Evolutionary conservation across 1,140 invertebrate genomes (phyloP).

Genomic region (Drosophila grimshawi): DNA sequence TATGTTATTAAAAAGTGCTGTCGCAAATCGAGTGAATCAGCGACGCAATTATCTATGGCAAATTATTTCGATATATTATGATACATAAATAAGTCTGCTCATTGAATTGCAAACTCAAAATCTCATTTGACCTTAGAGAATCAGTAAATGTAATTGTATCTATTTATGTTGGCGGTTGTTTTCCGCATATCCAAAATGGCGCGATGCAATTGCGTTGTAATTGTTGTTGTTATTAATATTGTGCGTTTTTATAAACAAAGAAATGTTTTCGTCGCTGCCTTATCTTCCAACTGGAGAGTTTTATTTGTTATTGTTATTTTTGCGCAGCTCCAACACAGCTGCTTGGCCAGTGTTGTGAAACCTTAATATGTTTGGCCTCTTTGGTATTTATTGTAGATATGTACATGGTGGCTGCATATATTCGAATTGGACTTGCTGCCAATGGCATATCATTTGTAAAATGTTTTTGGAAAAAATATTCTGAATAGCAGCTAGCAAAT

Average conservation of each 20-base stretch:
- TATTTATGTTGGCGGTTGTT: neutral
- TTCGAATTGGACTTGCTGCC: neutral
- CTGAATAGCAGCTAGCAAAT: too few species aligned
- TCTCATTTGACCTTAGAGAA: slow-evolving; percentile 45
- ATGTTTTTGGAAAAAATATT: too few species aligned
- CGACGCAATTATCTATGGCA: neutral
- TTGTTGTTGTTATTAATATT: slow-evolving; percentile 33
- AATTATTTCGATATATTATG: slow-evolving; percentile 15
- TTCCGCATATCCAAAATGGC: slow-evolving; percentile 19
- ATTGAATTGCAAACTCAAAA: neutral
- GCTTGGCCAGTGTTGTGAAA: slow-evolving; percentile 10
- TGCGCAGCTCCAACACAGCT: slow-evolving; percentile 41
- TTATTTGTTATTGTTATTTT: slow-evolving; percentile 49
- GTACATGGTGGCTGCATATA: neutral
- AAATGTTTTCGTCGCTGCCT: slow-evolving; percentile 18
- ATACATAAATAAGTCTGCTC: neutral
- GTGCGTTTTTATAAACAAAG: slow-evolving; percentile 38
- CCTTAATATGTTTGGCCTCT: too few species aligned
- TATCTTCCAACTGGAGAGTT: slow-evolving; percentile 26
- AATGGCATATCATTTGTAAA: too few species aligned
- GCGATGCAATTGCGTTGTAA: slow-evolving; percentile 5
- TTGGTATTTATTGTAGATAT: neutral
- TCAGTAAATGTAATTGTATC: slow-evolving; percentile 14
- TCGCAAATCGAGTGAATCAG: slow-evolving; percentile 61
- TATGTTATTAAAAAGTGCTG: slow-evolving; percentile 9